Evolutionary conservation across 2,113 vertebrate species (phyloP).

Genomic region (Dendropsophus ebraccatus): DNA sequence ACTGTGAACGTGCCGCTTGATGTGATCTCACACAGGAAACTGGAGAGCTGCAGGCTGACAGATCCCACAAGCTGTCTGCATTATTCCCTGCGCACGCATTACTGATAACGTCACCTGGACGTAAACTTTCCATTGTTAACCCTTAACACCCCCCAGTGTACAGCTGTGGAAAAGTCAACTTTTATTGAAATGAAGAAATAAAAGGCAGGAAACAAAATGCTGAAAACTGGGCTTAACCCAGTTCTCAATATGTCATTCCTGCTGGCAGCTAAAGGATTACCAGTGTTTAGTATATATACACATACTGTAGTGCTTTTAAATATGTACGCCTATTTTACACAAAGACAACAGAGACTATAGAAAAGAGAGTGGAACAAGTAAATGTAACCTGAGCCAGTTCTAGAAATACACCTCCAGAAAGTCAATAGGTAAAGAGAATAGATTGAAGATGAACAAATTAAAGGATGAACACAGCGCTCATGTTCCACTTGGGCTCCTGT

Average conservation of each 20-base stretch:
- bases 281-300: background rate
- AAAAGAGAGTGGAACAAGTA: background rate
- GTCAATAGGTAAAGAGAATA: no score
- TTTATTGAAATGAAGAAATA: no score
- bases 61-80: conserved; percentile 24
- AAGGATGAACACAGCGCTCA: no score
- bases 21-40: background rate
- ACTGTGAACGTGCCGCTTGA: conserved; percentile 37
- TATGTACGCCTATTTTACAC: background rate
- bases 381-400: no score
- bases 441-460: no score
- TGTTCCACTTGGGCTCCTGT: no score
- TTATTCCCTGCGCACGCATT: background rate
- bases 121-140: conserved; percentile 11
- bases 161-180: no score
- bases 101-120: background rate
- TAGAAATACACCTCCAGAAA: no score
- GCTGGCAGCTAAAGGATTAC: conserved; percentile 5
- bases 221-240: conserved; percentile 3
- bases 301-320: background rate
- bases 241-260: conserved; percentile 15
- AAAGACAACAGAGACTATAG: background rate
- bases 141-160: no score
- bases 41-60: background rate
- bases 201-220: background rate